phyloP scores from a whole-genome alignment of 2,797 vertebrate genomes.

The Lepilemur septentrionalis region DNA sequence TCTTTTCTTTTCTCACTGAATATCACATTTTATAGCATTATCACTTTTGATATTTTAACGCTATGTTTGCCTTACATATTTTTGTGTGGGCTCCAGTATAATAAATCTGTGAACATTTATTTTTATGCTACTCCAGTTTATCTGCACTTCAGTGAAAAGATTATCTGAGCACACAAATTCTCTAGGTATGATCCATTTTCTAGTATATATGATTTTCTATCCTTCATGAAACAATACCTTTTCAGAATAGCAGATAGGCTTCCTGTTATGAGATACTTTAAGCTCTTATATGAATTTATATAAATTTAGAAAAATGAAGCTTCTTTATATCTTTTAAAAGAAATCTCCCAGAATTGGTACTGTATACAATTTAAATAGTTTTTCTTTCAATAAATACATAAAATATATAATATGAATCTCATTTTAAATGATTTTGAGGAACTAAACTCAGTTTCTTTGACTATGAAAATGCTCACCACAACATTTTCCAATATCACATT shows the following conservation, averaged over 20 bases:
- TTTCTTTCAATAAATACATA: background rate
- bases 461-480: background rate
- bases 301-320: background rate
- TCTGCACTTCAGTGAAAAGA: background rate
- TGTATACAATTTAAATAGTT: background rate
- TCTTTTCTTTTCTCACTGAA: background rate
- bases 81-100: background rate
- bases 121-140: background rate
- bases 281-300: fast-evolving
- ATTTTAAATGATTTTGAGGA: background rate
- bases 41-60: background rate
- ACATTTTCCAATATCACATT: background rate
- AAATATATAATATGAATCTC: background rate
- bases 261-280: background rate
- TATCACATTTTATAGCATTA: background rate
- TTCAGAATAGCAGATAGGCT: background rate
- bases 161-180: background rate
- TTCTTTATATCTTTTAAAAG: background rate
- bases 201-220: background rate
- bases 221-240: background rate
- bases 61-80: background rate
- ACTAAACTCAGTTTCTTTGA: background rate
- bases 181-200: background rate
- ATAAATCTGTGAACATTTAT: background rate
- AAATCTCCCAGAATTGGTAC: background rate